Evolutionary conservation across 2,888 invertebrate genomes (phyloP).

Genomic region (Cantharis rufa): DNA sequence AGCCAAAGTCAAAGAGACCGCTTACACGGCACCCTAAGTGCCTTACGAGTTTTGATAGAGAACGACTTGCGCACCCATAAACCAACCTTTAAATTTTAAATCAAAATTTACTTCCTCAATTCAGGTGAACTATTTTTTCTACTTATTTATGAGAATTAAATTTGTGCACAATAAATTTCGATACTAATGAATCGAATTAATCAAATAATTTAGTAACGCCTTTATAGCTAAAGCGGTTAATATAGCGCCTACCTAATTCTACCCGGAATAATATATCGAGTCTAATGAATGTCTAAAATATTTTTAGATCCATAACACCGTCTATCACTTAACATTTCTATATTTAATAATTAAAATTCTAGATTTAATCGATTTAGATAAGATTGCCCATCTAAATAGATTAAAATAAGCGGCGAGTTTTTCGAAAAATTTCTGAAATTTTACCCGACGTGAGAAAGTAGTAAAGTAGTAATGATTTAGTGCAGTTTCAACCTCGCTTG

Average conservation of each 20-base stretch:
- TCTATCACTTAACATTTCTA: background rate
- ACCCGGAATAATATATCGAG: background rate
- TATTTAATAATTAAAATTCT: background rate
- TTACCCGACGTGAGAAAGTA: background rate
- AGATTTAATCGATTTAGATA: slow-evolving; percentile 1
- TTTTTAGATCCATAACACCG: background rate
- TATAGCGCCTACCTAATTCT: slow-evolving; percentile 16
- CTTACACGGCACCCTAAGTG: slow-evolving; percentile 27
- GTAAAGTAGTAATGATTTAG: background rate
- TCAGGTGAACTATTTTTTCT: slow-evolving; percentile 29
- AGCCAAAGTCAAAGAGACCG: slow-evolving; percentile 34
- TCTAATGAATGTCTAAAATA: background rate
- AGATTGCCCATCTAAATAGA: background rate
- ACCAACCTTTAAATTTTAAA: background rate
- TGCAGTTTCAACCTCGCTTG: background rate
- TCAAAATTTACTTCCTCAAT: slow-evolving; percentile 27
- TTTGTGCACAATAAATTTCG: slow-evolving; percentile 30
- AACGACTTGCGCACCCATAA: background rate
- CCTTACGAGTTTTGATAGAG: slow-evolving; percentile 20
- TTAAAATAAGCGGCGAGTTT: background rate
- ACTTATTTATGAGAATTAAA: slow-evolving; percentile 26
- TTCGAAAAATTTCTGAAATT: background rate
- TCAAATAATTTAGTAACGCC: slow-evolving; percentile 31
- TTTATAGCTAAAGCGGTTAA: slow-evolving; percentile 10
- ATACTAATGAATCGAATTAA: slow-evolving; percentile 31